These are phyloP conservation scores for Thaumetopoea pityocampa DNA, from an alignment of 1,140 invertebrate genomes.

Conservation along the genomic window DNA sequence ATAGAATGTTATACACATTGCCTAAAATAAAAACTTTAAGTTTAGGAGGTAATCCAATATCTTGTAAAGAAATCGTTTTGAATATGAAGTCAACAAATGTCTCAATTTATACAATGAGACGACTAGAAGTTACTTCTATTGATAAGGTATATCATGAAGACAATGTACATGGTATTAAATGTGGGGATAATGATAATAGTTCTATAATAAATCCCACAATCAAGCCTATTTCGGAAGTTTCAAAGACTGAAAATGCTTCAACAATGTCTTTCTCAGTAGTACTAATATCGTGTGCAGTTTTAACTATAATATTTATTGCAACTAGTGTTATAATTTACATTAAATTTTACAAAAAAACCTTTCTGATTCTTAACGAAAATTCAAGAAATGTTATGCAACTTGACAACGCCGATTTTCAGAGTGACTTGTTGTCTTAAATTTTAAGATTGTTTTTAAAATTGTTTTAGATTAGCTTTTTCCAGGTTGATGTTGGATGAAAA, in stretches of 20 bases:
- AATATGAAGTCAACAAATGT: slow-evolving; percentile 31
- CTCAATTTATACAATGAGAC: slow-evolving; percentile 15
- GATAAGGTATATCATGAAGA: slow-evolving; percentile 60
- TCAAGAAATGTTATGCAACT: too few species aligned
- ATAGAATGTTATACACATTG: slow-evolving; percentile 31
- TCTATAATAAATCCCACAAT: neutral
- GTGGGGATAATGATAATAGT: slow-evolving; percentile 33
- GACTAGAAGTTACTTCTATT: slow-evolving; percentile 46
- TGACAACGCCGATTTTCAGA: too few species aligned
- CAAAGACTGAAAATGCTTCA: neutral
- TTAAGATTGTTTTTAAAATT: too few species aligned
- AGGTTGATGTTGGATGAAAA: too few species aligned
- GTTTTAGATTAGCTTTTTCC: too few species aligned
- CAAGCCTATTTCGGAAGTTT: too few species aligned
- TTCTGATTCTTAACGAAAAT: too few species aligned
- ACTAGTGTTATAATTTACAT: slow-evolving; percentile 11
- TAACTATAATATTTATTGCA: slow-evolving; percentile 23
- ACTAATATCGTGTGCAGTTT: slow-evolving; percentile 22
- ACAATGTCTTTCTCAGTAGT: slow-evolving; percentile 2
- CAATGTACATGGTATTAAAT: slow-evolving; percentile 58
- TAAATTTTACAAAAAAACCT: slow-evolving; percentile 14
- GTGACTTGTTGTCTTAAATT: too few species aligned
- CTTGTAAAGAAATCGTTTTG: slow-evolving; percentile 50
- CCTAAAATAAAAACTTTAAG: slow-evolving; percentile 42
- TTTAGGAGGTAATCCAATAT: slow-evolving; percentile 54